Conservation (phyloP, 2,797 vertebrate genomes). For the Cyclura pinguis region DNA sequence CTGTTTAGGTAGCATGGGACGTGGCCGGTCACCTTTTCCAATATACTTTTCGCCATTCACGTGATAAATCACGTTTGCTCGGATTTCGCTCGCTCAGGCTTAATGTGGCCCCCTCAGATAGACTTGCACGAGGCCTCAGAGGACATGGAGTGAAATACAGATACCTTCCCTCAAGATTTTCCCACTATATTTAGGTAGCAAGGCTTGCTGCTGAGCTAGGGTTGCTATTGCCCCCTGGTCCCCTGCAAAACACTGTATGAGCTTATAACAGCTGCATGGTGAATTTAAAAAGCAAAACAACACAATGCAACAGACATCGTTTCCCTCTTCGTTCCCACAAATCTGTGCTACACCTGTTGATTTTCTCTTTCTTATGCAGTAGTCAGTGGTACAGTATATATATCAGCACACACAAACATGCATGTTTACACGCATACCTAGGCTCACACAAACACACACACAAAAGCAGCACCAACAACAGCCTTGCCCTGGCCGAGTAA, state of each 20-base stretch:
- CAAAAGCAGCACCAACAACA: neutral
- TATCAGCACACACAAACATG: neutral
- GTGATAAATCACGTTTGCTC: conserved; percentile 60
- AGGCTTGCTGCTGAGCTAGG: conserved; percentile 60
- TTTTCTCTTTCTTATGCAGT: conserved; percentile 45
- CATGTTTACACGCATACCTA: too few relatives aligned
- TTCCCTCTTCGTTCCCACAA: conserved; percentile 31
- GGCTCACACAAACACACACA: too few relatives aligned
- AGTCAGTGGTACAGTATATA: neutral
- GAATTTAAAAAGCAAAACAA: conserved; percentile 29
- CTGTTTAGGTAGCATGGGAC: conserved; percentile 69
- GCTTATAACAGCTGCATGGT: conserved; percentile 62
- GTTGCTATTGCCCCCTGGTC: conserved; percentile 13
- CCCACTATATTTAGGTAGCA: conserved; percentile 57
- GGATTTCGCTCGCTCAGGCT: conserved; percentile 55
- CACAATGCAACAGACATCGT: conserved; percentile 45
- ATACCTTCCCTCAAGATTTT: conserved; percentile 30
- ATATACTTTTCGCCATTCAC: conserved; percentile 54
- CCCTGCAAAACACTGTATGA: conserved; percentile 40
- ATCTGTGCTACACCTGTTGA: conserved; percentile 51
- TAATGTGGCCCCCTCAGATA: conserved; percentile 50
- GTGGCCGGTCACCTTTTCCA: conserved; percentile 63
- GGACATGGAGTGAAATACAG: conserved; percentile 51
- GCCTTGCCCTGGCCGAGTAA: neutral
- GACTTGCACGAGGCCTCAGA: conserved; percentile 23